Evolutionary conservation across 2,888 invertebrate species (phyloP).

Genomic region (Busseola fusca): DNA sequence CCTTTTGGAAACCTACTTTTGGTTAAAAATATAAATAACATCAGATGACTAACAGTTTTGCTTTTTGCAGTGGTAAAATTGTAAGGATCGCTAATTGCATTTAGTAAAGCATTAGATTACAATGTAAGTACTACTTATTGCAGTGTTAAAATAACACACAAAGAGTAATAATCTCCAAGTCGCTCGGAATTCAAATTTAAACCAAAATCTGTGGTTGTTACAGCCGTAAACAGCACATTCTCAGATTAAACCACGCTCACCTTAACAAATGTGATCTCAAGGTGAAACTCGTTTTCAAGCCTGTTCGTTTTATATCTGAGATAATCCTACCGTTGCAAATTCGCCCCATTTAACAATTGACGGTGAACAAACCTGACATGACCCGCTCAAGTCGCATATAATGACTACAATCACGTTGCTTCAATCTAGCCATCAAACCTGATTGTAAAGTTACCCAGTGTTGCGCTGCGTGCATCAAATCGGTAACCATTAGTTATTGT

Average conservation of each 20-base stretch:
- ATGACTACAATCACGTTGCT: slow-evolving; percentile 44
- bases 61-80: neutral
- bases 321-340: slow-evolving; percentile 51
- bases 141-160: neutral
- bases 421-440: slow-evolving; percentile 46
- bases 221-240: slow-evolving; percentile 45
- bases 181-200: slow-evolving; percentile 27
- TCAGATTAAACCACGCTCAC: slow-evolving; percentile 47
- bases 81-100: neutral
- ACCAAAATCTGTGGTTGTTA: slow-evolving; percentile 37
- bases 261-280: slow-evolving; percentile 56
- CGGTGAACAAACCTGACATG: slow-evolving; percentile 37
- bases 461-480: slow-evolving; percentile 24
- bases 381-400: slow-evolving; percentile 44
- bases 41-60: neutral
- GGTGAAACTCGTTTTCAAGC: slow-evolving; percentile 57
- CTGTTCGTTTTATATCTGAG: slow-evolving; percentile 48
- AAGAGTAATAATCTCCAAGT: slow-evolving; percentile 12
- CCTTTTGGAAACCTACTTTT: neutral
- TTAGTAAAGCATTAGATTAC: neutral
- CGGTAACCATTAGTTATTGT: slow-evolving; percentile 21
- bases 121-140: neutral
- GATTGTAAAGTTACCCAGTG: slow-evolving; percentile 47
- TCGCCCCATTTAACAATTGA: slow-evolving; percentile 52
- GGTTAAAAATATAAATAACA: no score